A percentile compares a stretch with the other conserved stretches of the same genome.
Conservation (phyloP, 1,140 invertebrate species). For the Bombus superbus region DNA sequence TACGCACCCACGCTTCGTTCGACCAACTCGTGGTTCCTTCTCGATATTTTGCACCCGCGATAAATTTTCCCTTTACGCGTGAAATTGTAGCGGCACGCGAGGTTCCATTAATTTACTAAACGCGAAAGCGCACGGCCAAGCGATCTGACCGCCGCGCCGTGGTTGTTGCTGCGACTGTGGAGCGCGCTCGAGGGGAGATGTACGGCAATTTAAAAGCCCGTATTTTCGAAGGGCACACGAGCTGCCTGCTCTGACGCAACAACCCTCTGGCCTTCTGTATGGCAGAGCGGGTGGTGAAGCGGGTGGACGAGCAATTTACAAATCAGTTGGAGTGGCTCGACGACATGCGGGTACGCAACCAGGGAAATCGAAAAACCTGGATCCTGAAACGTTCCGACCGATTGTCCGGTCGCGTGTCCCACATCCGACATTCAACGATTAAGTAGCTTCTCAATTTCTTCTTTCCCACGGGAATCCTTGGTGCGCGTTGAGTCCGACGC, state of each 20-base stretch:
- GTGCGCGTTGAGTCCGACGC: background rate
- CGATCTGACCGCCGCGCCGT: background rate
- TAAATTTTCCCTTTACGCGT: background rate
- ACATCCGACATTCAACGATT: background rate
- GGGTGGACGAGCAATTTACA: constrained; percentile 60
- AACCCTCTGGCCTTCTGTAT: background rate
- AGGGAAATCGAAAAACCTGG: constrained; percentile 65
- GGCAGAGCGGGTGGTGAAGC: background rate
- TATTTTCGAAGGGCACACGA: constrained; percentile 62
- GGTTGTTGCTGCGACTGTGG: background rate
- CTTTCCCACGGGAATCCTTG: background rate
- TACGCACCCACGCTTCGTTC: background rate
- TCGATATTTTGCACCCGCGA: background rate
- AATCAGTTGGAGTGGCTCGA: constrained; percentile 54
- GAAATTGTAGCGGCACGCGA: background rate
- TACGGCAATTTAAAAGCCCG: constrained; percentile 44
- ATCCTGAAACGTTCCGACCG: background rate
- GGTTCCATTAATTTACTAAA: constrained; percentile 16
- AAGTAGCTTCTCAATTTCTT: background rate
- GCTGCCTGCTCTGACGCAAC: constrained; percentile 26
- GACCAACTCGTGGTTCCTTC: background rate
- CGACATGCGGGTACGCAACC: constrained; percentile 70
- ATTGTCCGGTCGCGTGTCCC: constrained; percentile 32
- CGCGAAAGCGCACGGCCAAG: background rate
- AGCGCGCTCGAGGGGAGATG: constrained; percentile 9